A percentile compares a stretch with the other conserved stretches of the same genome.
phyloP scores from a whole-genome alignment of 1,140 invertebrate genomes.

The Lucilia cuprina region DNA sequence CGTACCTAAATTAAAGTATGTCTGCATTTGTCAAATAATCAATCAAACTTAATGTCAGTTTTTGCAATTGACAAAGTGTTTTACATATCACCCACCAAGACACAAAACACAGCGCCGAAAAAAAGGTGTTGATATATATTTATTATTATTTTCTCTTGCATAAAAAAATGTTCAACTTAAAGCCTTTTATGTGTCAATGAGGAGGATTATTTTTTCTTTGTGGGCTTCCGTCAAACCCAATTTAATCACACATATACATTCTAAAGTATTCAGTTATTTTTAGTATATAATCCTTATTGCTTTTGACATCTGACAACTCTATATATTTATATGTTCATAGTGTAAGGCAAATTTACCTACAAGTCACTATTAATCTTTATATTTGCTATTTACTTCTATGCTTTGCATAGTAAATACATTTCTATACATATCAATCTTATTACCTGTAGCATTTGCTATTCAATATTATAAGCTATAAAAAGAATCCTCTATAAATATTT shows the following conservation, averaged over 20 bases:
- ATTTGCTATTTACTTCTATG: not conserved
- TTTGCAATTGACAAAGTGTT: not conserved
- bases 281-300: not conserved
- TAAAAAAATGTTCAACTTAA: no score
- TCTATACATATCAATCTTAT: not conserved
- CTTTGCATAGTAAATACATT: not conserved
- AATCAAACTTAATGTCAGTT: not conserved
- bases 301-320: not conserved
- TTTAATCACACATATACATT: not conserved
- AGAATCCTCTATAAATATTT: not conserved
- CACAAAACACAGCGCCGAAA: no score
- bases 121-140: no score
- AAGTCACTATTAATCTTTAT: not conserved
- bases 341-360: no score
- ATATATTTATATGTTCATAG: not conserved
- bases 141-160: no score
- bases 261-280: not conserved
- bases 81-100: not conserved
- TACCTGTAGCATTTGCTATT: not conserved
- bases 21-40: constrained; percentile 2
- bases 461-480: not conserved
- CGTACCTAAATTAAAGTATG: not conserved
- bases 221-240: no score
- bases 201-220: no score
- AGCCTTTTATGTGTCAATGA: no score